Conservation (phyloP, 2,888 invertebrate genomes). For the Polia nebulosa region DNA sequence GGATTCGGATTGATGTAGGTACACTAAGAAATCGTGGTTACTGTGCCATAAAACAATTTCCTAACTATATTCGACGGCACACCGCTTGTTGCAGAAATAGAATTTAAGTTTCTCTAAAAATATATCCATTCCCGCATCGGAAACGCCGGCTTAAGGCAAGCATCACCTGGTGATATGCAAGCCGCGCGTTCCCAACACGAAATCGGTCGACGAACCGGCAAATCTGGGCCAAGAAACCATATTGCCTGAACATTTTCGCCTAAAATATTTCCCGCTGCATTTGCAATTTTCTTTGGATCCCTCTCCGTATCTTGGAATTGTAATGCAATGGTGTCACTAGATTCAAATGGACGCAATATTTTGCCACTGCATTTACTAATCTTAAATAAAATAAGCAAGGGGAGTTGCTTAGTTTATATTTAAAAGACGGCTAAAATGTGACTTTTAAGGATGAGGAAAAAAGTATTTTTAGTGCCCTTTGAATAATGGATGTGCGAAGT, state of each 20-base stretch:
- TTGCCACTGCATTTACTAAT: conserved; percentile 9
- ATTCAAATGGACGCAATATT: conserved; percentile 14
- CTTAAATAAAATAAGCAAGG: conserved; percentile 5
- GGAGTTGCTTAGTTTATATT: conserved; percentile 1
- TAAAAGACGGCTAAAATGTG: neutral
- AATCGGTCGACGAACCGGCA: conserved; percentile 88
- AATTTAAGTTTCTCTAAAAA: conserved; percentile 83
- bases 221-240: conserved; percentile 86
- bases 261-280: conserved; percentile 67
- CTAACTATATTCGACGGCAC: conserved; percentile 71
- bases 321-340: conserved; percentile 39
- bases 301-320: conserved; percentile 25
- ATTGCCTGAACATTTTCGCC: conserved; percentile 79
- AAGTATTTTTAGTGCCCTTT: neutral
- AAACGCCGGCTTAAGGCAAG: conserved; percentile 80
- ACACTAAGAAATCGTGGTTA: conserved; percentile 66
- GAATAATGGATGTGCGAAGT: neutral
- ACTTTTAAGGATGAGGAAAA: neutral
- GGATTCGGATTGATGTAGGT: conserved; percentile 48
- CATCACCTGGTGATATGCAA: conserved; percentile 84
- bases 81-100: conserved; percentile 76
- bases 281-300: conserved; percentile 58
- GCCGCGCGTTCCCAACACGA: conserved; percentile 78
- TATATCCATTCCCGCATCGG: conserved; percentile 78
- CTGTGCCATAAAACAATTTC: conserved; percentile 73